Evolutionary conservation across 1,140 invertebrate species (phyloP).

Genomic region (Geopemphigus sp.): DNA sequence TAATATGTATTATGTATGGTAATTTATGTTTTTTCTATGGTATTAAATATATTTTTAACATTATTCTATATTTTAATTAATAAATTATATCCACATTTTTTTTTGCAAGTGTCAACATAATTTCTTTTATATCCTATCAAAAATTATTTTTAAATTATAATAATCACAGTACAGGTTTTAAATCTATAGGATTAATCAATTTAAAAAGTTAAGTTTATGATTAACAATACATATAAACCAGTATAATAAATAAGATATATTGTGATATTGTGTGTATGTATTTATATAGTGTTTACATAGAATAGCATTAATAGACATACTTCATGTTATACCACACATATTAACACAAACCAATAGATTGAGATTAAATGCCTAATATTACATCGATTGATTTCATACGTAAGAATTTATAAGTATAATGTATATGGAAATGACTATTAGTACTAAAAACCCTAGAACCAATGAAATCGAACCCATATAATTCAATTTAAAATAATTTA

Average conservation of each 20-base stretch:
- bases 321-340: not conserved
- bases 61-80: no score
- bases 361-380: not conserved
- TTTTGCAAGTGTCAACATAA: no score
- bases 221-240: not conserved
- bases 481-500: not conserved
- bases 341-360: not conserved
- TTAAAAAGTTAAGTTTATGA: not conserved
- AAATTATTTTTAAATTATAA: no score
- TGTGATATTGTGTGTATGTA: not conserved
- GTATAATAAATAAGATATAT: not conserved
- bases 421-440: not conserved
- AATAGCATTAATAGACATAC: not conserved
- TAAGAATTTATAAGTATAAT: not conserved
- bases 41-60: no score
- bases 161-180: no score
- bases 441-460: not conserved
- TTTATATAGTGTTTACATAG: conserved; percentile 14
- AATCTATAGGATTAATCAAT: not conserved
- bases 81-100: no score
- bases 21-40: no score
- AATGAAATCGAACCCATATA: not conserved
- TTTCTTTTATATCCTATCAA: no score
- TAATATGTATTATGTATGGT: no score
- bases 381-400: not conserved